These are phyloP conservation scores for Pyxicephalus adspersus DNA, from an alignment of 2,113 vertebrate genomes.

Conservation along the genomic window DNA sequence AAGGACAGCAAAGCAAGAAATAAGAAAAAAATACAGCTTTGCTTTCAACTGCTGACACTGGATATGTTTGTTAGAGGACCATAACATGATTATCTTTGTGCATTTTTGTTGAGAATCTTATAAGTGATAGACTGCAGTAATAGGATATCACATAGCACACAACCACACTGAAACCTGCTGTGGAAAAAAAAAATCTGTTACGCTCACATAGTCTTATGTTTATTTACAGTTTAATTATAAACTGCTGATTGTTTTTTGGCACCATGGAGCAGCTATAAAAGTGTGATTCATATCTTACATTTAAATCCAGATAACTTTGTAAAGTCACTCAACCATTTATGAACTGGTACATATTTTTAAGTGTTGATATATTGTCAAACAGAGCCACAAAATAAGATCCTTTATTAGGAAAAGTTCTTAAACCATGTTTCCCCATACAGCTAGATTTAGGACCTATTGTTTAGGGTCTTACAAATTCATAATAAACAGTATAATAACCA, in stretches of 20 bases:
- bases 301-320: conserved; percentile 9
- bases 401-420: background rate
- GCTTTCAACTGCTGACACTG: too few species aligned
- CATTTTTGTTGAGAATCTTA: too few species aligned
- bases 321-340: background rate
- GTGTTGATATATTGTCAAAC: background rate
- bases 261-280: conserved; percentile 17
- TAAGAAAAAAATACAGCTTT: too few species aligned
- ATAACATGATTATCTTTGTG: too few species aligned
- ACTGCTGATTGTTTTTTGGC: conserved; percentile 40
- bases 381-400: conserved; percentile 4
- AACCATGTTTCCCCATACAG: background rate
- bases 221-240: conserved; percentile 38
- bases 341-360: background rate
- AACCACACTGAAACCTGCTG: background rate
- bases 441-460: background rate
- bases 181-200: background rate
- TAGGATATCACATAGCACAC: background rate
- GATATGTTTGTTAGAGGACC: too few species aligned
- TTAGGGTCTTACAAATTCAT: background rate
- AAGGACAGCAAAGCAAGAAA: too few species aligned
- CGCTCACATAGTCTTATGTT: background rate
- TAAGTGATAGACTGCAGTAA: background rate
- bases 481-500: background rate
- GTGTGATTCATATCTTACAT: conserved; percentile 19